A percentile compares a stretch with the other conserved stretches of the same genome.
Evolutionary conservation across 2,113 vertebrate species (phyloP).

Genomic region (Barbus barbus): DNA sequence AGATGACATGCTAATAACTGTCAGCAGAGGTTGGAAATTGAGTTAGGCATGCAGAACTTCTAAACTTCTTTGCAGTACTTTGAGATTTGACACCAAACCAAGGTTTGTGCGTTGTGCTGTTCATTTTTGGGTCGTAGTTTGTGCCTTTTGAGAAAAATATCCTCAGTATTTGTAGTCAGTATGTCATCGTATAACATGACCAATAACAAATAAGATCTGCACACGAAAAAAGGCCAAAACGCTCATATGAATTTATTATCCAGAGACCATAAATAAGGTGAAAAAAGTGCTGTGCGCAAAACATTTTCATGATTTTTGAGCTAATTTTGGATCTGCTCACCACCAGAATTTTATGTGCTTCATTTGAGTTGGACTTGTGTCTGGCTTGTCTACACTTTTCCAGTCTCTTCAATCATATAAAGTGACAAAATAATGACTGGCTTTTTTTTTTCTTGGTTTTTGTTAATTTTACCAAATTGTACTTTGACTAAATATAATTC

Average conservation of each 20-base stretch:
- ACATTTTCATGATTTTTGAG: no score
- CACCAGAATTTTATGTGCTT: no score
- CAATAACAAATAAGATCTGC: no score
- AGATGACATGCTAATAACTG: slow-evolving; percentile 34
- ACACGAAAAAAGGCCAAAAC: no score
- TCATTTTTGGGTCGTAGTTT: neutral
- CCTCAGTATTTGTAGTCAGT: neutral
- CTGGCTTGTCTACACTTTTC: no score
- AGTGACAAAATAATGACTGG: neutral
- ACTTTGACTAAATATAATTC: neutral
- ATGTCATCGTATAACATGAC: neutral
- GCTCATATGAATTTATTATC: no score
- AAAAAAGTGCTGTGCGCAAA: no score
- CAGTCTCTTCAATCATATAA: neutral
- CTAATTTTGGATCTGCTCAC: no score
- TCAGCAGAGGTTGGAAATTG: slow-evolving; percentile 13
- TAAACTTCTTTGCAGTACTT: no score
- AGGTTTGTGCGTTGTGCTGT: neutral
- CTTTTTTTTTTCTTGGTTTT: neutral
- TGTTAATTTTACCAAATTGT: neutral
- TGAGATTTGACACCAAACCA: neutral
- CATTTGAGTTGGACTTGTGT: no score
- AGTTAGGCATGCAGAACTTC: neutral
- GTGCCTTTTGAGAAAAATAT: neutral
- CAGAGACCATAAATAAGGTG: no score